Evolutionary conservation across 2,888 invertebrate species (phyloP).

Genomic region (Charanyca ferruginea): DNA sequence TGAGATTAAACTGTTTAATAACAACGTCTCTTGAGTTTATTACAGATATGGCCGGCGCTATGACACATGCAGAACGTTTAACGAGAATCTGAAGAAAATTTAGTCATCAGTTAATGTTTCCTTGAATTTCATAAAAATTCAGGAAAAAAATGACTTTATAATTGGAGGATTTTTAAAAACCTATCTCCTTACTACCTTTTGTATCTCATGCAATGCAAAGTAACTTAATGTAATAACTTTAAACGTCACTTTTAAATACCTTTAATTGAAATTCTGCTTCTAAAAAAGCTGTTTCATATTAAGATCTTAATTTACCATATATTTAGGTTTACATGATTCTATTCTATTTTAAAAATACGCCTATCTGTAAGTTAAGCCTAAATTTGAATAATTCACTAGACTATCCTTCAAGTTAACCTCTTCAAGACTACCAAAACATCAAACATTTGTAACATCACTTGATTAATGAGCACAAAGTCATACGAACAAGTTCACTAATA

Average conservation of each 20-base stretch:
- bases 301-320: too few relatives aligned
- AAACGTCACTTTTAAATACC: too few relatives aligned
- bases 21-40: not conserved
- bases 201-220: too few relatives aligned
- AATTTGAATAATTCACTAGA: not conserved
- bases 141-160: not conserved
- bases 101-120: not conserved
- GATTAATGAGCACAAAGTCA: slow-evolving; percentile 30
- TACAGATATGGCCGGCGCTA: slow-evolving; percentile 26
- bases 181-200: too few relatives aligned
- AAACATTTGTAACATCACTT: slow-evolving; percentile 28
- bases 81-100: not conserved
- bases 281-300: too few relatives aligned
- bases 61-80: slow-evolving; percentile 3
- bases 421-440: not conserved
- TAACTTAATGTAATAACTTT: too few relatives aligned
- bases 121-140: not conserved
- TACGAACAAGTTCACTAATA: slow-evolving; percentile 23
- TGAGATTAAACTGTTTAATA: slow-evolving; percentile 31
- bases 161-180: too few relatives aligned
- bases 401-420: not conserved
- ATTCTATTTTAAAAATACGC: too few relatives aligned
- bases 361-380: not conserved
- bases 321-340: too few relatives aligned
- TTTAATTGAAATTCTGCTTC: too few relatives aligned